Conservation (phyloP, 2,797 vertebrate genomes). For the Nyctibius grandis region DNA sequence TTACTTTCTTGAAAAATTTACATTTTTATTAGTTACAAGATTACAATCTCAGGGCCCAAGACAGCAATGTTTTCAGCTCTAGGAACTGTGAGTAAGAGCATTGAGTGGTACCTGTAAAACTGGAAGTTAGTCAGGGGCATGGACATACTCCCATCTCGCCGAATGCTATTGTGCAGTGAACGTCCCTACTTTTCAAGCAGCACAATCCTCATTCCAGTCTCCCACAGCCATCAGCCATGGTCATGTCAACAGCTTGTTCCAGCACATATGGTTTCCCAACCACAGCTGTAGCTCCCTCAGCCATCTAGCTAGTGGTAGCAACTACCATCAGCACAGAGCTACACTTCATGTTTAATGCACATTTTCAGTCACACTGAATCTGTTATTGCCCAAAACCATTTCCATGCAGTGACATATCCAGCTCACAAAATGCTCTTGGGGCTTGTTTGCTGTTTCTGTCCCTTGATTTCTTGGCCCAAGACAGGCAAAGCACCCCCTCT, state of each 20-base stretch:
- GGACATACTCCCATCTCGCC: neutral
- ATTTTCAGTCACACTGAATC: neutral
- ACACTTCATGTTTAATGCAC: neutral
- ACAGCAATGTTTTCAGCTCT: neutral
- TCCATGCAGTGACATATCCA: neutral
- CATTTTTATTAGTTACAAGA: neutral
- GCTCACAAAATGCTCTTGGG: neutral
- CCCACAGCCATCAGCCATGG: neutral
- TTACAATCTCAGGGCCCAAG: neutral
- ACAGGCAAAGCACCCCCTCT: neutral
- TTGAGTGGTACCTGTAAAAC: neutral
- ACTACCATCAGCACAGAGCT: neutral
- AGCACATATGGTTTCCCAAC: neutral
- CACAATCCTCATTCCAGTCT: neutral
- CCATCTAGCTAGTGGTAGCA: neutral
- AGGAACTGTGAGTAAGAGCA: neutral
- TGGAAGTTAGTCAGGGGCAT: neutral
- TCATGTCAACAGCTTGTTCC: neutral
- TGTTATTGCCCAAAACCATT: neutral
- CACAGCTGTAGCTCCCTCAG: neutral
- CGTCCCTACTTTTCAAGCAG: neutral
- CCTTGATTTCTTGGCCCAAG: neutral
- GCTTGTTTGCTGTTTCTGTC: neutral
- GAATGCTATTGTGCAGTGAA: neutral
- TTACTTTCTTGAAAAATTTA: neutral